Conservation (phyloP, 2,113 vertebrate genomes). For the Ciconia boyciana region DNA sequence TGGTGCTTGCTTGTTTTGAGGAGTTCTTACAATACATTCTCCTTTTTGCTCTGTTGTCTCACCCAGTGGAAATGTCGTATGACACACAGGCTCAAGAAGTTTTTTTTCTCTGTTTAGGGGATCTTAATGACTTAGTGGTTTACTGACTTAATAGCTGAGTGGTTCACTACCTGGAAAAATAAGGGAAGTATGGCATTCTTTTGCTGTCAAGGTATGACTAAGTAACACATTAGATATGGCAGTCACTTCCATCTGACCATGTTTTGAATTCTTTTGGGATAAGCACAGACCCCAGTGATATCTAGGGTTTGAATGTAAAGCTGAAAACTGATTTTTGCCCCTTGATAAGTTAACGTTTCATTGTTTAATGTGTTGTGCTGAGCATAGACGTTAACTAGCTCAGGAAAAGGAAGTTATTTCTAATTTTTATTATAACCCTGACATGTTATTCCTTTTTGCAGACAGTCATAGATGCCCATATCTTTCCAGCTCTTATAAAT, state of each 20-base stretch:
- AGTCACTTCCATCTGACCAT: background rate
- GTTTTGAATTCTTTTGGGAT: background rate
- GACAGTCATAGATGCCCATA: slow-evolving; percentile 94
- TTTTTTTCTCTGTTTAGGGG: background rate
- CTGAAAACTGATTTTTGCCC: background rate
- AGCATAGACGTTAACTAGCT: background rate
- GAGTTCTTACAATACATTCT: background rate
- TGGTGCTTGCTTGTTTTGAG: background rate
- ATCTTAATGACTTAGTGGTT: background rate
- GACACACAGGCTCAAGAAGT: background rate
- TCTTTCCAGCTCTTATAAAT: slow-evolving; percentile 92
- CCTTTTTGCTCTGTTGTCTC: background rate
- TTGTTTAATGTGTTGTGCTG: background rate
- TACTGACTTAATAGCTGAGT: background rate
- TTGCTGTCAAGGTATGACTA: background rate
- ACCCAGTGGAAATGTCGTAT: background rate
- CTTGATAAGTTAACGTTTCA: background rate
- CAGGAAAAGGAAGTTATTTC: background rate
- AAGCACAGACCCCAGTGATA: background rate
- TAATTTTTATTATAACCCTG: background rate
- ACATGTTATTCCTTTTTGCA: slow-evolving; percentile 56
- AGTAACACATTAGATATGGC: background rate
- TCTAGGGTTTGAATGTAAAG: background rate
- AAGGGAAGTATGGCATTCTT: background rate
- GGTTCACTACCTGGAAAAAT: background rate